phyloP scores from a whole-genome alignment of 2,113 vertebrate species.

The Struthidea cinerea region DNA sequence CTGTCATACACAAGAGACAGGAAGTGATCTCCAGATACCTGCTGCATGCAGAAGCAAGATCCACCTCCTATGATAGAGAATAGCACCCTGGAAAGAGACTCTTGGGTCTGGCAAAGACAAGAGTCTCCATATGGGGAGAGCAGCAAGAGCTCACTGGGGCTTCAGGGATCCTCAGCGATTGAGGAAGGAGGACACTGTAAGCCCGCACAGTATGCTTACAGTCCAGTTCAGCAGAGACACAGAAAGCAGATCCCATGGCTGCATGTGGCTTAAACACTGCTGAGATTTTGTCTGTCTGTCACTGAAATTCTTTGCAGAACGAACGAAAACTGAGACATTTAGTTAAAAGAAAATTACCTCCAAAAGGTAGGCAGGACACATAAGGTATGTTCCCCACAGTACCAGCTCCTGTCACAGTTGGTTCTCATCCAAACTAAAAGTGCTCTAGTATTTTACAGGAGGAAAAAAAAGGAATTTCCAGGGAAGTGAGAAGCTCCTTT shows the following conservation, averaged over 20 bases:
- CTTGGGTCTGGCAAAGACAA: background rate
- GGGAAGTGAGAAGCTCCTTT: background rate
- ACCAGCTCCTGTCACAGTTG: background rate
- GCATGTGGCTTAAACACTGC: background rate
- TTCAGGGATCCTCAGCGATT: background rate
- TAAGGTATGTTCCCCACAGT: background rate
- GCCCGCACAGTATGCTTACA: background rate
- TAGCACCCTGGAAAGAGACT: background rate
- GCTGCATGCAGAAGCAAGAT: background rate
- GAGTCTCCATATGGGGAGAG: background rate
- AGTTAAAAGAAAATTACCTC: background rate
- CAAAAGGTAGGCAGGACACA: background rate
- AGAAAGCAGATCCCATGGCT: background rate
- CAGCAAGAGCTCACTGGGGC: background rate
- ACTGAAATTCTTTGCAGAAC: background rate
- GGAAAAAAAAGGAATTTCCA: background rate
- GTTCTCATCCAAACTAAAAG: background rate
- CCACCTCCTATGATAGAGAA: background rate
- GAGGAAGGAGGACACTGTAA: background rate
- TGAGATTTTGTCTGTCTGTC: background rate
- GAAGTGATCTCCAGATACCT: background rate
- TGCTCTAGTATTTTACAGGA: background rate
- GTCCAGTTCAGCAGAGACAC: background rate
- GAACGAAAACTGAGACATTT: background rate
- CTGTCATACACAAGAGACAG: background rate